A percentile compares a stretch with the other conserved stretches of the same genome.
Conservation (phyloP, 2,797 vertebrate genomes). For the Etheostoma nigrum region DNA sequence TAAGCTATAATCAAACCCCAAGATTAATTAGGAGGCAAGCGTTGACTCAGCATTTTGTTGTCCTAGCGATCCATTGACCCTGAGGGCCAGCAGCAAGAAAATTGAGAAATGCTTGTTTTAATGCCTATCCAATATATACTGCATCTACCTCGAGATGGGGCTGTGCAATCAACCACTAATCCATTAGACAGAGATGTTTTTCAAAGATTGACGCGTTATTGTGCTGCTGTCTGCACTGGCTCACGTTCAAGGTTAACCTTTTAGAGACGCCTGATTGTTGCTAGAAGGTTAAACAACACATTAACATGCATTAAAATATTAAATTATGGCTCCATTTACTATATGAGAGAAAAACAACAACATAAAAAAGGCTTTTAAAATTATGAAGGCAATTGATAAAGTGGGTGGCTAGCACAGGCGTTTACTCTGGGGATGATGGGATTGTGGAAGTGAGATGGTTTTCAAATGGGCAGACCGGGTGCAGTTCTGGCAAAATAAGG, state of each 20-base stretch:
- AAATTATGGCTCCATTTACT: conserved; percentile 89
- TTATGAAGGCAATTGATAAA: conserved; percentile 86
- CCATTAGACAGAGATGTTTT: conserved; percentile 93
- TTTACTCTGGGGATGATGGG: conserved; percentile 38
- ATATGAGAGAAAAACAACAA: conserved; percentile 88
- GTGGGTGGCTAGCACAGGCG: conserved; percentile 58
- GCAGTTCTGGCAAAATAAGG: conserved; percentile 54
- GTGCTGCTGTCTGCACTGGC: conserved; percentile 89
- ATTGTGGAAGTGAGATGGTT: conserved; percentile 62
- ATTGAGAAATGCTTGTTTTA: conserved; percentile 96
- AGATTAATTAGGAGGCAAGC: conserved; percentile 82
- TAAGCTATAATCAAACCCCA: conserved; percentile 75
- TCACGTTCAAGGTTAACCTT: conserved; percentile 93
- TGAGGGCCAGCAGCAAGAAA: conserved; percentile 90
- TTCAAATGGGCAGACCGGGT: conserved; percentile 60
- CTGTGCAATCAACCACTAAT: conserved; percentile 92
- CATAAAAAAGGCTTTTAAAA: conserved; percentile 90
- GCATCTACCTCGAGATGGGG: conserved; percentile 90
- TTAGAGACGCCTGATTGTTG: conserved; percentile 87
- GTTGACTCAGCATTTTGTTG: conserved; percentile 93
- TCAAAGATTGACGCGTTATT: conserved; percentile 91
- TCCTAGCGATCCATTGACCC: conserved; percentile 94
- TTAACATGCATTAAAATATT: conserved; percentile 90
- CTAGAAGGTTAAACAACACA: conserved; percentile 89
- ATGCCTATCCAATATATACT: conserved; percentile 96